Percentiles rank a stretch among this genome's conserved stretches.
These are phyloP conservation scores for Euphysa ruthae DNA, from an alignment of 30 jellyfish, hydroid and myxozoan genomes.

Conservation along the genomic window DNA sequence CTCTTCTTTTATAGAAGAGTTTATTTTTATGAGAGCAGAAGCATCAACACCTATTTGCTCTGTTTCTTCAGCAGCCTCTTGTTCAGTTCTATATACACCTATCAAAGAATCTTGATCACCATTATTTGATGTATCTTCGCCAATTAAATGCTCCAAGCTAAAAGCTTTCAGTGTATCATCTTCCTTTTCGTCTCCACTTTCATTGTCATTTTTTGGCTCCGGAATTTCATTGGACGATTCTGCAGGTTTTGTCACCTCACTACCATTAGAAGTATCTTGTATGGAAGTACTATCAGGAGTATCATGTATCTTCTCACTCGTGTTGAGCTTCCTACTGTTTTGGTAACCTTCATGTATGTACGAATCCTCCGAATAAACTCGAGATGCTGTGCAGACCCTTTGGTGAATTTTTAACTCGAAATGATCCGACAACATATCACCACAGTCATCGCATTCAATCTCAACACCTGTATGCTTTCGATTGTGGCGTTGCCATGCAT, in stretches of 20 bases:
- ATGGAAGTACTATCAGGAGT: slow-evolving; percentile 38
- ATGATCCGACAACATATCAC: slow-evolving; percentile 27
- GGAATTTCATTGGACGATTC: not conserved
- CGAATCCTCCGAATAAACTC: slow-evolving; percentile 19
- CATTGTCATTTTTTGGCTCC: not conserved
- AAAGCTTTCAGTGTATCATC: not conserved
- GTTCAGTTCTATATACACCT: slow-evolving; percentile 13
- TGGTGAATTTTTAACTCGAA: slow-evolving; percentile 28
- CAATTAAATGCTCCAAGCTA: slow-evolving; percentile 14
- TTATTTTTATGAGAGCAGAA: slow-evolving; percentile 7
- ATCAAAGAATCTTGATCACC: slow-evolving; percentile 19
- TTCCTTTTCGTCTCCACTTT: slow-evolving; percentile 3
- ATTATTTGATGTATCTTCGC: slow-evolving; percentile 6
- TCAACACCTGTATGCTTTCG: slow-evolving; percentile 44
- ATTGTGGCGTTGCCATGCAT: slow-evolving; percentile 41
- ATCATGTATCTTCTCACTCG: slow-evolving; percentile 22
- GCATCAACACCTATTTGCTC: slow-evolving; percentile 13
- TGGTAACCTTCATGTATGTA: not conserved
- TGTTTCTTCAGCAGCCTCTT: not conserved
- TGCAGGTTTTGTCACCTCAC: not conserved
- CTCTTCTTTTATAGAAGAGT: not conserved
- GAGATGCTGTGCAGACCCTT: slow-evolving; percentile 17
- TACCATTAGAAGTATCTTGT: slow-evolving; percentile 5
- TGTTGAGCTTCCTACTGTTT: not conserved
- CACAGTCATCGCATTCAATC: slow-evolving; percentile 45